Evolutionary conservation across 2,797 vertebrate genomes (phyloP).

Genomic region (Micromesistius poutassou): DNA sequence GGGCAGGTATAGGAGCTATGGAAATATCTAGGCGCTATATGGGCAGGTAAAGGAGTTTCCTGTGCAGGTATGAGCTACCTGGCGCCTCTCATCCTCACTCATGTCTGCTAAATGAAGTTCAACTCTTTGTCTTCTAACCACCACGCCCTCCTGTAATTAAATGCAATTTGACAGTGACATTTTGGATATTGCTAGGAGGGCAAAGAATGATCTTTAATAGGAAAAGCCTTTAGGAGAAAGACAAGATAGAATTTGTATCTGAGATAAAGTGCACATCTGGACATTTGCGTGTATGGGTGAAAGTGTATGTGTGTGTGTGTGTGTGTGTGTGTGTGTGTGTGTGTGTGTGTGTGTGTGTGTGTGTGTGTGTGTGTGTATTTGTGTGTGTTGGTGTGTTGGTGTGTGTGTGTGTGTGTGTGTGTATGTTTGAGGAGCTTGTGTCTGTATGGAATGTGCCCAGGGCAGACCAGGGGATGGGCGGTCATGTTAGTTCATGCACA

Average conservation of each 20-base stretch:
- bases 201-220: not conserved
- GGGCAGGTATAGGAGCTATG: not conserved
- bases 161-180: not conserved
- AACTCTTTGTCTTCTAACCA: not conserved
- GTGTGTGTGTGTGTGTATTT: not conserved
- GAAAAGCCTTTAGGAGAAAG: not conserved
- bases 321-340: not conserved
- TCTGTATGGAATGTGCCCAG: not conserved
- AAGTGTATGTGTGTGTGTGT: not conserved
- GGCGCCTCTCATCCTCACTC: not conserved
- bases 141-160: not conserved
- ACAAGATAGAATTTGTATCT: not conserved
- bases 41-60: not conserved
- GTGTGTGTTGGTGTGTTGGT: not conserved
- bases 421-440: not conserved
- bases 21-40: not conserved
- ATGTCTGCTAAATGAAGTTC: not conserved
- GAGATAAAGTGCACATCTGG: not conserved
- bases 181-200: not conserved
- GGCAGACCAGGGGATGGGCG: not conserved
- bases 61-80: not conserved
- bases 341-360: not conserved
- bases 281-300: not conserved
- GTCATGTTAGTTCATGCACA: not conserved
- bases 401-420: not conserved